phyloP scores from a whole-genome alignment of 2,888 invertebrate species.

The Teinopalpus imperialis region DNA sequence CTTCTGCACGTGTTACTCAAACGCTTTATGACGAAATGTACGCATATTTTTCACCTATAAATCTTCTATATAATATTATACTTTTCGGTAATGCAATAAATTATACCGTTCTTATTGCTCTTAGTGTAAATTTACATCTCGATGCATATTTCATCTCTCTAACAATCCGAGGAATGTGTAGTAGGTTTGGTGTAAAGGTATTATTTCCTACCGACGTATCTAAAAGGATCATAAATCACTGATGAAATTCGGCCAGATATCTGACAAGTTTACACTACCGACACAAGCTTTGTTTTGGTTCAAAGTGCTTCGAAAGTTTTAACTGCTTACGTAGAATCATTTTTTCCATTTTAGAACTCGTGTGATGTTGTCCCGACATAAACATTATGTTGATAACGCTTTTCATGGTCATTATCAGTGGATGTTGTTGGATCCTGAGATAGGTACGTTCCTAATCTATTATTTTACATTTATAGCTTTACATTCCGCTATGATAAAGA shows the following conservation, averaged over 20 bases:
- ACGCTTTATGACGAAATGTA: conserved; percentile 1
- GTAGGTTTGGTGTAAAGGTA: conserved; percentile 21
- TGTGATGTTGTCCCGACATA: conserved; percentile 33
- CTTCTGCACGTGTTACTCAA: conserved; percentile 7
- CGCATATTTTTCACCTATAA: conserved; percentile 6
- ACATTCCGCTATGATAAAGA: background rate
- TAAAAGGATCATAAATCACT: conserved; percentile 37
- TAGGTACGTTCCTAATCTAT: background rate
- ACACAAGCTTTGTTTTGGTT: conserved; percentile 40
- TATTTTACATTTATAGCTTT: background rate
- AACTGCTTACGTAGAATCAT: conserved; percentile 34
- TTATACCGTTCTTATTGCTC: conserved; percentile 10
- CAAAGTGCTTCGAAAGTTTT: conserved; percentile 45
- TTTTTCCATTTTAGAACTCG: conserved; percentile 46
- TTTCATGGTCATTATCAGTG: conserved; percentile 30
- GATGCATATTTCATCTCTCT: conserved; percentile 11
- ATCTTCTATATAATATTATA: conserved; percentile 5
- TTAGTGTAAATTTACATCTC: conserved; percentile 12
- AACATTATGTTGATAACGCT: conserved; percentile 37
- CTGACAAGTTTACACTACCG: conserved; percentile 33
- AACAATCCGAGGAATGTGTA: conserved; percentile 26
- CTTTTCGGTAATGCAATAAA: conserved; percentile 8
- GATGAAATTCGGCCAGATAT: conserved; percentile 30
- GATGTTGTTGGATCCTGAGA: conserved; percentile 10
- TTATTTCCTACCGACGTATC: conserved; percentile 15